Base-by-base conservation (phyloP, 2,113 vertebrate genomes). In the Mesocricetus auratus region DNA sequence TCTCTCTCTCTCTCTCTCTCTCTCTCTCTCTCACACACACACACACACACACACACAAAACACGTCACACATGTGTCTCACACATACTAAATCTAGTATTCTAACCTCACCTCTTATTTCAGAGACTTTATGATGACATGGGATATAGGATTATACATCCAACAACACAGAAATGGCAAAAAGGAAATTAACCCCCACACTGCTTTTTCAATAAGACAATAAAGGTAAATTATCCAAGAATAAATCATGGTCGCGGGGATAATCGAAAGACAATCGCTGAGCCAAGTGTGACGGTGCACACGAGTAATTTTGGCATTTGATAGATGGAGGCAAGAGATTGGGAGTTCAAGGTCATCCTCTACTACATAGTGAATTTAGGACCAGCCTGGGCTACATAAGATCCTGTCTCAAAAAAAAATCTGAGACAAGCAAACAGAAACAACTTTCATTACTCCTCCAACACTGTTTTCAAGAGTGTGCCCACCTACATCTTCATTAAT, bases 141-240 rank as follows among this genome's bases (percentile, higher is more conserved):
- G 7, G 69, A 85, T 47, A 26, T 53, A 69, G 33, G 13, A 8
- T 39, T 68, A 26, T n/a, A 87, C 10, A 53, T 71, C 45, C 31
- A 53, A 53, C 33, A 71, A n/a, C 17, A 53, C 36, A 53, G 21
- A 60, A 39, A 26, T 87, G 64, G 31, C 12, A 26, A 86, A 45
- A 22, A 91, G 83, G 56, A n/a, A 71, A 21, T 77, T 75, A 88
- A 17, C 62, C 58, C 86, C 9, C 58, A 64, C 1, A 50, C 53
- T 94, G 88, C 45, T 85, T 92, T 93, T 93, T 62, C 88, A 89
- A 5, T 62, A 50, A 90, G 86, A 93, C 71, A 86, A 83, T 68
- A 62, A 26, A 68, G 64, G 60, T 88, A 93, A 95, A 93, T 77
- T 91, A 79, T 1, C 26, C 78, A 78, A 94, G 75, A 96, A 73